Evolutionary conservation across 1,140 invertebrate genomes (phyloP).

Genomic region (Trissolcus basalis): DNA sequence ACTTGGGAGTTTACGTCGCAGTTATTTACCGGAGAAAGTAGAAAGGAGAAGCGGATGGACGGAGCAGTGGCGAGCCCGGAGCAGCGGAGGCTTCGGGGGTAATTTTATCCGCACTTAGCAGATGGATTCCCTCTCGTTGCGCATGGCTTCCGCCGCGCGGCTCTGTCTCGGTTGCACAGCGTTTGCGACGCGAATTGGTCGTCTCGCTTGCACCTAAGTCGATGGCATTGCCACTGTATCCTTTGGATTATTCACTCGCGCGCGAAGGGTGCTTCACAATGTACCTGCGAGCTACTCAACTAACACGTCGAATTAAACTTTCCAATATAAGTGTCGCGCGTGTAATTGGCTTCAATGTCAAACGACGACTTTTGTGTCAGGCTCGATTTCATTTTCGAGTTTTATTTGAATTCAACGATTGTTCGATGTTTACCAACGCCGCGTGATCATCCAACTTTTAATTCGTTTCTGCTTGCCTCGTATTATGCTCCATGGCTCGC

Average conservation of each 20-base stretch:
- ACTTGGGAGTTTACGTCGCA: conserved; percentile 46
- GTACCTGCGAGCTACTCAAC: conserved; percentile 46
- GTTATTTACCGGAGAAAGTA: conserved; percentile 59
- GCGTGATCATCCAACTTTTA: conserved; percentile 36
- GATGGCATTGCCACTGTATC: conserved; percentile 55
- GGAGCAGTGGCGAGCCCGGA: conserved; percentile 35
- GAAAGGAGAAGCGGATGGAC: conserved; percentile 53
- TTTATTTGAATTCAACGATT: conserved; percentile 48
- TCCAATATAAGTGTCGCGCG: conserved; percentile 51
- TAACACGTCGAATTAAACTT: conserved; percentile 55
- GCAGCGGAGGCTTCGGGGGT: conserved; percentile 47
- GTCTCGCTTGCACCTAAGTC: conserved; percentile 27
- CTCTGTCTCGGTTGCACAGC: conserved; percentile 9
- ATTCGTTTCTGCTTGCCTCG: conserved; percentile 12
- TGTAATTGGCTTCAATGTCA: conserved; percentile 53
- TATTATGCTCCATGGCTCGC: conserved; percentile 10
- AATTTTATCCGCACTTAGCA: conserved; percentile 69
- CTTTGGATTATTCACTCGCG: conserved; percentile 55
- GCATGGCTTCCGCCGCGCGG: conserved; percentile 53
- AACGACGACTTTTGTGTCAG: conserved; percentile 20
- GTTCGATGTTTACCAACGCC: conserved; percentile 38
- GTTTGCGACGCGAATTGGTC: background rate
- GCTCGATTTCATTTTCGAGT: conserved; percentile 29
- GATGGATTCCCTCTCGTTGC: conserved; percentile 64
- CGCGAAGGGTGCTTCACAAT: conserved; percentile 20